These are phyloP conservation scores for Aeoliscus strigatus DNA, from an alignment of 2,797 vertebrate species.

Conservation along the genomic window DNA sequence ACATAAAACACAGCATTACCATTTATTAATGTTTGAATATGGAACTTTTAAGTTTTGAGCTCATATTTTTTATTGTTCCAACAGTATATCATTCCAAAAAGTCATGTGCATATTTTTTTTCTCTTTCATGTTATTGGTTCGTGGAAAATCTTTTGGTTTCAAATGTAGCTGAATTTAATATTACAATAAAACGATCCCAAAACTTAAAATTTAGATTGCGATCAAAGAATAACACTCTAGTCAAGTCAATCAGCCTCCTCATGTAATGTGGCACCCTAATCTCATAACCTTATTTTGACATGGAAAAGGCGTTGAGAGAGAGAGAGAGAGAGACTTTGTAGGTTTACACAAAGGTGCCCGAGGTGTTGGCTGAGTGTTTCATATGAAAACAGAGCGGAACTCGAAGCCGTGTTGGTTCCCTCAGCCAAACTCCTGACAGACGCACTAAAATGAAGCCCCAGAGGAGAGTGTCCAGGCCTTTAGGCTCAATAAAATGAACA, in stretches of 20 bases:
- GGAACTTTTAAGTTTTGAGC: neutral
- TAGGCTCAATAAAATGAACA: constrained; percentile 57
- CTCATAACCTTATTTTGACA: constrained; percentile 68
- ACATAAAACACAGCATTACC: constrained; percentile 10
- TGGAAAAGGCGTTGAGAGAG: constrained; percentile 41
- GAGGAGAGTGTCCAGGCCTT: constrained; percentile 61
- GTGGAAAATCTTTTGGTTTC: constrained; percentile 35
- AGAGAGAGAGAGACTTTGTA: constrained; percentile 47
- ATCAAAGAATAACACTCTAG: constrained; percentile 48
- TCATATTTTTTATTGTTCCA: constrained; percentile 23
- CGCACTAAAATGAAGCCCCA: constrained; percentile 59
- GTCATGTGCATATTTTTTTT: constrained; percentile 1
- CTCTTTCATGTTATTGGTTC: constrained; percentile 1
- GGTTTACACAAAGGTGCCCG: constrained; percentile 61
- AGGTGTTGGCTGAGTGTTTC: constrained; percentile 78
- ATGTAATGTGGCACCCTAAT: constrained; percentile 34
- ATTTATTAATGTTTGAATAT: constrained; percentile 6
- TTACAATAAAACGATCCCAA: no score
- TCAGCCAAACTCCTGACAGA: constrained; percentile 75
- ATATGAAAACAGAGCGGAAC: constrained; percentile 73
- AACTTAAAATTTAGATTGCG: constrained; percentile 22
- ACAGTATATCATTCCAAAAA: constrained; percentile 12
- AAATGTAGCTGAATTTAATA: no score
- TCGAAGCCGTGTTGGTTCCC: constrained; percentile 60
- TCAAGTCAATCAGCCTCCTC: constrained; percentile 52